Base-by-base conservation (phyloP, 2,113 vertebrate genomes). In the Ceyx margarethae region DNA sequence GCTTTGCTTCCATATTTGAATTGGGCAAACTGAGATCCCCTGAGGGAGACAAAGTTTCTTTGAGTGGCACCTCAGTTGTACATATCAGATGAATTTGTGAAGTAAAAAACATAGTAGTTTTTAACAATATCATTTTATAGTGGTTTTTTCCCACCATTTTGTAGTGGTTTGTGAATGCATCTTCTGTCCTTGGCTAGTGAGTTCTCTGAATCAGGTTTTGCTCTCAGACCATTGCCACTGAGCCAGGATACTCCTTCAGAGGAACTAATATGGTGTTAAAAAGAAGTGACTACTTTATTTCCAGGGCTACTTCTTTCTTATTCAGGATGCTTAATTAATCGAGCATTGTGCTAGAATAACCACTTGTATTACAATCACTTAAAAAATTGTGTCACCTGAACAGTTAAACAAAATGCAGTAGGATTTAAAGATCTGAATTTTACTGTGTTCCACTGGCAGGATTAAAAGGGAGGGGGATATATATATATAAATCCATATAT, bases 321-420 rank as follows among this genome's bases (percentile, higher is more conserved):
- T 40, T 67, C 53, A 64, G 43, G 53, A 61, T 77, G 64, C n/a
- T 64, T 91, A 93, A 96, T 94, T 71, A 64, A 91, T 53, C 61
- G 33, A 62, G 75, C 84, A 65, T 76, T 60, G 45, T 73, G 54
- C 81, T 87, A 66, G 53, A 94, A 66, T 89, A 89, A 95, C 89
- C 94, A 77, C 69, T 95, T 75, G 10, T 82, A 72, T 72, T 86
- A 78, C 31, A 79, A 61, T 83, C 76, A 83, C 94, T 91, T 72
- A 90, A 96, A 85, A 92, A 43, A 78, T 50, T 94, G 11, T 87
- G 95, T 93, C 69, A 84, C 21, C 83, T 28, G 61, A 75, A 85
- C 77, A 67, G 93, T 90, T 94, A 54, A 16, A 81, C 95, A 96
- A 62, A 80, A 73, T 86, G 71, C 62, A 66, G 35, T 50, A 92